Evolutionary conservation across 2,113 vertebrate species (phyloP).

Genomic region (Leptosomus discolor): DNA sequence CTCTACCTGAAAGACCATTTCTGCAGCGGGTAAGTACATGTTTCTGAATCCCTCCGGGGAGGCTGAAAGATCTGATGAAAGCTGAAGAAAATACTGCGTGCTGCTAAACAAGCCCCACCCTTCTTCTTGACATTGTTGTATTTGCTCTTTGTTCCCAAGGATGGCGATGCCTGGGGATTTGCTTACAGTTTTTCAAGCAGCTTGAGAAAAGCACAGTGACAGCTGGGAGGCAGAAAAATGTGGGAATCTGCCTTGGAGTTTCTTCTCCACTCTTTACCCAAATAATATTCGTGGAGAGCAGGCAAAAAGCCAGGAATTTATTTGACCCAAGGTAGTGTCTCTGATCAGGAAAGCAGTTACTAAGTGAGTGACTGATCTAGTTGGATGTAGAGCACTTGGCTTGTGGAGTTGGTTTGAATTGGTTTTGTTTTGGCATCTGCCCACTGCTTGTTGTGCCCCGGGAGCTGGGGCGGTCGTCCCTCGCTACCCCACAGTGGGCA

Average conservation of each 20-base stretch:
- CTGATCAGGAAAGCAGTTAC: neutral
- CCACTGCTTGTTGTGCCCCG: accelerated
- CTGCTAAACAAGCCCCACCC: neutral
- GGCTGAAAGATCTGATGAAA: constrained; percentile 57
- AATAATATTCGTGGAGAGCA: neutral
- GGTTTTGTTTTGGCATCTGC: neutral
- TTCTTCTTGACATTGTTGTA: constrained; percentile 30
- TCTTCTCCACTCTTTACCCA: neutral
- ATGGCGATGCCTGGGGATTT: constrained; percentile 10
- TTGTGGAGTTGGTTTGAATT: neutral
- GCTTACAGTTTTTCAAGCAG: constrained; percentile 9
- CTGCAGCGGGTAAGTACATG: constrained; percentile 46
- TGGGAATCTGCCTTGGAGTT: constrained; percentile 9
- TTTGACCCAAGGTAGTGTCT: constrained; percentile 30
- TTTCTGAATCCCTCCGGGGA: constrained; percentile 54
- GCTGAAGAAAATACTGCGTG: neutral
- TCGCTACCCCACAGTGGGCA: accelerated
- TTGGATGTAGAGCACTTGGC: neutral
- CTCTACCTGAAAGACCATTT: neutral
- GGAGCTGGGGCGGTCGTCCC: neutral
- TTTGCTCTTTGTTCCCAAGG: constrained; percentile 39
- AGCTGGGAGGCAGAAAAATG: constrained; percentile 1
- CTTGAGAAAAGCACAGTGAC: neutral
- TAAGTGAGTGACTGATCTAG: neutral
- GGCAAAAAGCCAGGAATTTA: neutral